Evolutionary conservation across 2,797 vertebrate genomes (phyloP), one percentile per base, ranked within the genome.

Genomic region (Chrysocyon brachyurus): DNA sequence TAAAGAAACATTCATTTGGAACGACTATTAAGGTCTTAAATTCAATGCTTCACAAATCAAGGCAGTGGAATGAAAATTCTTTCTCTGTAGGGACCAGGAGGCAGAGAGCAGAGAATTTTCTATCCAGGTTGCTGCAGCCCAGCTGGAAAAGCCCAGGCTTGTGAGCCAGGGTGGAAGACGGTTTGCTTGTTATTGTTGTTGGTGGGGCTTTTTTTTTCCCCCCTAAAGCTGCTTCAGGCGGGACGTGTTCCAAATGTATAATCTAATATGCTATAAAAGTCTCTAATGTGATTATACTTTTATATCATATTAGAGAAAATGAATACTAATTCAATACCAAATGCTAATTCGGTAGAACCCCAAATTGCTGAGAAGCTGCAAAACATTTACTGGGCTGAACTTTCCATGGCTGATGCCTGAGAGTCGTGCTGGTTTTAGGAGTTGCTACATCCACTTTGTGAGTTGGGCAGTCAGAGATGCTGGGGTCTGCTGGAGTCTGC

Each of bases 271-370:
- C 98, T 99, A 98, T 98, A 98, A 98, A 98, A 99, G 98, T 98
- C 97, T 93, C 98, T 99, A 99, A 99, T 98, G 28, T 96, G 98
- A 98, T 99, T 98, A 98, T 90, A 97, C 98, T 98, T 99, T 98
- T 98, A 98, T 98, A 99, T 99, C 98, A 98, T 98, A 98, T 99
- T 98, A 98, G 98, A 96, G 98, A 97, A 98, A 98, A 98, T 98
- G 98, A 98, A 98, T 98, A 98, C 98, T 99, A 99, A 99, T 98
- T 99, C 98, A 98, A 98, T 98, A 98, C 96, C 98, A 98, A 97
- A 98, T 97, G 94, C 98, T 99, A 99, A 99, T 98, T 98, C 88
- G 94, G 98, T 98, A 98, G 98, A 98, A 98, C 98, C 98, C 97
- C 98, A 98, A 98, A 98, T 96, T 98, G 98, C 98, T 98, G 98